Base-by-base conservation (phyloP, 1,140 invertebrate species). In the Lamellibrachia luymesi region DNA sequence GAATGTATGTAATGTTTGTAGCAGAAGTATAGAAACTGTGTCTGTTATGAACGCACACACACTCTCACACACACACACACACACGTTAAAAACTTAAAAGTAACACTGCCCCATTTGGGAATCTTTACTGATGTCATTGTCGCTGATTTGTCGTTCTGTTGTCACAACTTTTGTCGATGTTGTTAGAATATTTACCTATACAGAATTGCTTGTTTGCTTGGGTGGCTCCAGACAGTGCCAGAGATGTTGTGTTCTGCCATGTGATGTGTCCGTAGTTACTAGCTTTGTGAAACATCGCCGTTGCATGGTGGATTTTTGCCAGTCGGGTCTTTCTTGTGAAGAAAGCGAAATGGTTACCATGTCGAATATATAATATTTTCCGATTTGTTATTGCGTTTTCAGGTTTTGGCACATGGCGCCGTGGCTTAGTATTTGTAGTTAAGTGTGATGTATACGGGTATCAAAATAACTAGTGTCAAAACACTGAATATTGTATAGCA, bases 381-480 rank as follows among this genome's bases (percentile, higher is more conserved):
- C 13, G 64, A 80, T 80, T 80, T 80, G 64, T 80, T 80, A 80
- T 22, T 80, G 64, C 64, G 64, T 80, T 80, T 80, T 80, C 64
- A 80, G 64, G 64, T 80, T 80, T 80, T 80, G 64, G 64, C 64
- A 80, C 64, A 22, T 80, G 64, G 64, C 64, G 64, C 64, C 4
- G 64, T 80, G 64, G 64, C 64, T 80, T 80, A 80, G 64, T 80
- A 80, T 80, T 80, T 80, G 64, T 80, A 80, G 64, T 17, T 80
- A 80, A 80, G 64, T 80, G 64, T 80, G 64, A 80, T 80, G 64
- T 80, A 80, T 80, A 80, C 64, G 64, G 64, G 64, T 80, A 80
- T 80, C 64, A 80, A 80, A 80, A 80, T 80, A 80, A 80, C 64
- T 80, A 80, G 64, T 80, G 64, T 80, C 64, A 80, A 17, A 80